phyloP scores from a whole-genome alignment of 30 jellyfish, hydroid and myxozoan genomes.

The Cassiopea andromeda region DNA sequence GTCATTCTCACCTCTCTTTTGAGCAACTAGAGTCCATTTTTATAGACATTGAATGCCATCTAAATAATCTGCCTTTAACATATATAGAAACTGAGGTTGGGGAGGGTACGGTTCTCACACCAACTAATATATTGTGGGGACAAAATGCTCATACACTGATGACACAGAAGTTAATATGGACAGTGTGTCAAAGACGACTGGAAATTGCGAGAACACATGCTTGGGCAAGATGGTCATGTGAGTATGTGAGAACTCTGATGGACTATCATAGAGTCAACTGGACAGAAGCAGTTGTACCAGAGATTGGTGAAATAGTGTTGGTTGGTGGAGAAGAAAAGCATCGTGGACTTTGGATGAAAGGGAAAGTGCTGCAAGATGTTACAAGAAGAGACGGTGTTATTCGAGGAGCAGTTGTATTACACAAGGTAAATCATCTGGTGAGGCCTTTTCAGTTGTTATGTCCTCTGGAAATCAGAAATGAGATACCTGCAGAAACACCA shows the following conservation, averaged over 20 bases:
- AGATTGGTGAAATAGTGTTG: conserved; percentile 54
- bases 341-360: conserved; percentile 60
- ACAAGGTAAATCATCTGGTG: conserved; percentile 55
- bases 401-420: conserved; percentile 50
- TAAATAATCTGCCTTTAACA: conserved; percentile 52
- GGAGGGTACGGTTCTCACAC: conserved; percentile 57
- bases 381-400: conserved; percentile 43
- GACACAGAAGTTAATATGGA: not conserved
- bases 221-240: conserved; percentile 56
- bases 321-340: conserved; percentile 44
- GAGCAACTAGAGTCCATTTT: conserved; percentile 7
- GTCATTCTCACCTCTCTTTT: conserved; percentile 20
- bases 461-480: conserved; percentile 52
- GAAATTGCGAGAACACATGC: conserved; percentile 47
- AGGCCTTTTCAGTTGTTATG: conserved; percentile 48
- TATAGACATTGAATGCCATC: conserved; percentile 30
- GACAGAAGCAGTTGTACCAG: conserved; percentile 34
- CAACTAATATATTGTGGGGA: conserved; percentile 43
- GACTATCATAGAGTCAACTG: conserved; percentile 37
- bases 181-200: conserved; percentile 53
- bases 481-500: conserved; percentile 44
- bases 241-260: conserved; percentile 36
- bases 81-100: conserved; percentile 41
- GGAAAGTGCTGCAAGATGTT: conserved; percentile 43
- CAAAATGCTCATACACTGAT: conserved; percentile 42